Evolutionary conservation across 2,888 invertebrate genomes (phyloP).

Genomic region (Andrena dorsata): DNA sequence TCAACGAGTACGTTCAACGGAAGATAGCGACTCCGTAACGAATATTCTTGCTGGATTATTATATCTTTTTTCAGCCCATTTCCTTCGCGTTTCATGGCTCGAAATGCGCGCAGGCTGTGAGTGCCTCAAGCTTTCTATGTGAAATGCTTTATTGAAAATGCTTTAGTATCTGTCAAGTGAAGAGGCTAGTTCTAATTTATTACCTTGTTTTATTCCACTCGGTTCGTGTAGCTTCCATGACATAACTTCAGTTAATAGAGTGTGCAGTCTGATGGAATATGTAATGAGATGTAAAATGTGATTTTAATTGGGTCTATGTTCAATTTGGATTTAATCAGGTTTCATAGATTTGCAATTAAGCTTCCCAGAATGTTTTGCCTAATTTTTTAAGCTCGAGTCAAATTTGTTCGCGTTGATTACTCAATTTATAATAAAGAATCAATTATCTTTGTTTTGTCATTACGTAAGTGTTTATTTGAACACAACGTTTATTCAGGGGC

Average conservation of each 20-base stretch:
- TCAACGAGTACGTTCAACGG: background rate
- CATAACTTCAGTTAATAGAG: too few species aligned
- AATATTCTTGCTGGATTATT: background rate
- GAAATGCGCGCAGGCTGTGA: background rate
- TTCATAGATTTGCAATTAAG: background rate
- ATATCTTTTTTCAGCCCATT: background rate
- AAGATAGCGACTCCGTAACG: background rate
- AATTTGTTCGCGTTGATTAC: slow-evolving; percentile 1
- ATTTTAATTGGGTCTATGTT: too few species aligned
- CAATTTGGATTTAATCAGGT: too few species aligned
- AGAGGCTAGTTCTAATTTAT: too few species aligned
- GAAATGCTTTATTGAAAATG: background rate
- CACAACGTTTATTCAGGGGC: background rate
- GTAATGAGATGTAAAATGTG: too few species aligned
- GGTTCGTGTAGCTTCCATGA: too few species aligned
- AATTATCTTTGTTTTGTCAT: background rate
- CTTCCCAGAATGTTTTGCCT: slow-evolving; percentile 12
- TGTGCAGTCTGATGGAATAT: too few species aligned
- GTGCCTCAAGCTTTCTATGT: background rate
- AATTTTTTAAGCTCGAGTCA: background rate
- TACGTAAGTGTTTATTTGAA: background rate
- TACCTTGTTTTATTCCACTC: too few species aligned
- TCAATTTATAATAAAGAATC: slow-evolving; percentile 1
- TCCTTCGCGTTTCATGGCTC: background rate
- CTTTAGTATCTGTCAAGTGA: too few species aligned